A percentile compares a stretch with the other conserved stretches of the same genome.
Conservation (phyloP, 2,888 invertebrate genomes). For the Acrobasis repandana region DNA sequence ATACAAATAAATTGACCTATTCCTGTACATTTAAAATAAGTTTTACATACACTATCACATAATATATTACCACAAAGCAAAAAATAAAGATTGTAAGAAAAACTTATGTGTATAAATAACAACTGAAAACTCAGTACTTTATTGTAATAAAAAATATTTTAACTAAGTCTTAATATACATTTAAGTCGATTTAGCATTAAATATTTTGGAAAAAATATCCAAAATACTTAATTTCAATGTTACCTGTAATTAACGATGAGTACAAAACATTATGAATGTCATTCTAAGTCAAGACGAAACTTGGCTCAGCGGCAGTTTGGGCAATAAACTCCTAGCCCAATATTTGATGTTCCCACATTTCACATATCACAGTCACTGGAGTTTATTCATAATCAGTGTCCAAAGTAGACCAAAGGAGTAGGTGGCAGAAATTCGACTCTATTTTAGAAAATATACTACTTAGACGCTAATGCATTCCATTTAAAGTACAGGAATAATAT, state of each 20-base stretch:
- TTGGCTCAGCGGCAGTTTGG: background rate
- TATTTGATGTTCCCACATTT: background rate
- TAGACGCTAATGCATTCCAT: too few species aligned
- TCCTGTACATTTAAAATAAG: background rate
- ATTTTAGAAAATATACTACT: too few species aligned
- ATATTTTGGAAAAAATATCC: conserved; percentile 4
- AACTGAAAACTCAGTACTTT: too few species aligned
- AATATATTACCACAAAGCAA: too few species aligned
- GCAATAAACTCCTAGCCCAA: background rate
- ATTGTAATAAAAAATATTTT: too few species aligned
- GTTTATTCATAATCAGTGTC: conserved; percentile 11
- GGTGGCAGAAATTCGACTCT: background rate
- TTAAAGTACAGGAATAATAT: background rate
- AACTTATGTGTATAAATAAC: too few species aligned
- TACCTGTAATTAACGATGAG: conserved; percentile 5
- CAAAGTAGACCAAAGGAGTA: background rate
- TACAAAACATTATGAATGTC: conserved; percentile 1
- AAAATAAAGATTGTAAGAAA: too few species aligned
- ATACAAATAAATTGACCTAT: background rate
- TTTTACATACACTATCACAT: background rate
- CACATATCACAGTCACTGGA: background rate
- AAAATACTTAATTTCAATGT: background rate
- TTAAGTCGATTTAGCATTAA: background rate
- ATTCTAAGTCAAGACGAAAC: background rate
- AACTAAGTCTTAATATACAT: too few species aligned